Percentiles rank a stretch among this genome's conserved stretches.
Evolutionary conservation across 2,797 vertebrate species (phyloP).

Genomic region (Propithecus deckenii): DNA sequence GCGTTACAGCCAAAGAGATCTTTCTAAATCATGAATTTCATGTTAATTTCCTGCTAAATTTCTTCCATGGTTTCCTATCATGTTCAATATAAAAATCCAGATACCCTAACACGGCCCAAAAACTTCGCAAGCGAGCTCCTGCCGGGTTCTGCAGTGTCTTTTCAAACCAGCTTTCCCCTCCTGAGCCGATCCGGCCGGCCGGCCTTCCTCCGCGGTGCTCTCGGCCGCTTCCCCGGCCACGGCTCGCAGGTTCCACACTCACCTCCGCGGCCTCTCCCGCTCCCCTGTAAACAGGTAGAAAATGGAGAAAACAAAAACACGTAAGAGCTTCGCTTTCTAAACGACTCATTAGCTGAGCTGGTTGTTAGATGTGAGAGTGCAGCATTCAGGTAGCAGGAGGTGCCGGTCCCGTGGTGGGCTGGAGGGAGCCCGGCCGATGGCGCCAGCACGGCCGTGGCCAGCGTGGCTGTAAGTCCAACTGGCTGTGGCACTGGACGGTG

Average conservation of each 20-base stretch:
- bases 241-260: no score
- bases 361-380: neutral
- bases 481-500: neutral
- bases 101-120: neutral
- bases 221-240: neutral
- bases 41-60: neutral
- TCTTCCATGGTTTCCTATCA: neutral
- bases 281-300: neutral
- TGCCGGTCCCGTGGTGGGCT: rapidly evolving
- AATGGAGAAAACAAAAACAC: neutral
- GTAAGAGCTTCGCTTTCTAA: neutral
- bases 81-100: neutral
- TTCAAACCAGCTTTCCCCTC: neutral
- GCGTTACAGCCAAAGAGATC: neutral
- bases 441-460: rapidly evolving
- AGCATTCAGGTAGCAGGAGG: neutral
- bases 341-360: neutral
- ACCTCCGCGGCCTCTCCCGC: neutral
- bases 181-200: neutral
- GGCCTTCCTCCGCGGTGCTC: rapidly evolving
- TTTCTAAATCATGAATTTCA: neutral
- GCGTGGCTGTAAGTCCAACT: rapidly evolving
- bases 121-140: neutral
- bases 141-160: neutral
- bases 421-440: neutral